These are phyloP conservation scores for Penaeus vannamei DNA, from an alignment of 1,140 invertebrate genomes.

Conservation along the genomic window DNA sequence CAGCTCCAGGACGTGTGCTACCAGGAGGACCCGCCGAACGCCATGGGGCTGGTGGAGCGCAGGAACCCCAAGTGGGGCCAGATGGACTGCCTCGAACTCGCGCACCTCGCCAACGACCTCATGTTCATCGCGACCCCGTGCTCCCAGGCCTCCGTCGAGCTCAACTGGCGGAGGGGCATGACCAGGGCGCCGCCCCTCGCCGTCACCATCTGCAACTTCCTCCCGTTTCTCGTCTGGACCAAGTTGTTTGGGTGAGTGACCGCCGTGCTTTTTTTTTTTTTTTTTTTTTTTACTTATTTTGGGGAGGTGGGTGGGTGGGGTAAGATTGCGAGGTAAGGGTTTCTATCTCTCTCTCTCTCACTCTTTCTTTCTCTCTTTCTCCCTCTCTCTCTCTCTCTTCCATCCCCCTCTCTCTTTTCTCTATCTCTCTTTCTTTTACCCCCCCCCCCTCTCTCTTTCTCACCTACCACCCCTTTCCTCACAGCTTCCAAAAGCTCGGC, in stretches of 20 bases:
- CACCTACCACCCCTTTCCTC: neutral
- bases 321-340: no score
- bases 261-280: neutral
- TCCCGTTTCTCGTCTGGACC: constrained; percentile 65
- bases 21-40: constrained; percentile 59
- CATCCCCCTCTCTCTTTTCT: no score
- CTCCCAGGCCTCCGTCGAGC: constrained; percentile 58
- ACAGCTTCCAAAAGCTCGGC: constrained; percentile 67
- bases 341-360: no score
- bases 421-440: no score
- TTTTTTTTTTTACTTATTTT: no score
- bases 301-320: no score
- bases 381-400: no score
- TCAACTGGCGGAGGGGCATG: constrained; percentile 66
- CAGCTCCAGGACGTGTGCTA: constrained; percentile 58
- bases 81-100: constrained; percentile 62
- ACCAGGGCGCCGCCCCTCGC: constrained; percentile 47
- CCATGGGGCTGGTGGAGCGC: constrained; percentile 67
- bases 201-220: constrained; percentile 54
- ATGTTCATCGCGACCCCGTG: constrained; percentile 61
- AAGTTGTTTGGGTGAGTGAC: constrained; percentile 48
- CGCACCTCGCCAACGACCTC: constrained; percentile 48
- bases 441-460: neutral
- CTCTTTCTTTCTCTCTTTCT: no score
- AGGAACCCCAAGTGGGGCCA: constrained; percentile 68